phyloP scores from a whole-genome alignment of 2,797 vertebrate species.

The Iguana delicatissima region DNA sequence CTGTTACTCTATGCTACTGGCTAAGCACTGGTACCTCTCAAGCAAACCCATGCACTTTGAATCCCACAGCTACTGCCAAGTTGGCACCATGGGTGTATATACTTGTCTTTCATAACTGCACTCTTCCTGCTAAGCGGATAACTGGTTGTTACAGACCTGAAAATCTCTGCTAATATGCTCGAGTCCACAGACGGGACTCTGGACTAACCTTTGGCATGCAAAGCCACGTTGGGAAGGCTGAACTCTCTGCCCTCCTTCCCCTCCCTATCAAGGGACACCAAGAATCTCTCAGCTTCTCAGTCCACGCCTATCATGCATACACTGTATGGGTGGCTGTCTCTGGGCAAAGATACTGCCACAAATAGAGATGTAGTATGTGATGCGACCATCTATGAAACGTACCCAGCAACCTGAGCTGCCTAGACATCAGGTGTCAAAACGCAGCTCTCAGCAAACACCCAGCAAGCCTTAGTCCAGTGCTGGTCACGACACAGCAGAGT shows the following conservation, averaged over 20 bases:
- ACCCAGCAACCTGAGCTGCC: not conserved
- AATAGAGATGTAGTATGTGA: conserved; percentile 15
- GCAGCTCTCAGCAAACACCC: not conserved
- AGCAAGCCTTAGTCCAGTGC: not conserved
- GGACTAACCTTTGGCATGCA: conserved; percentile 29
- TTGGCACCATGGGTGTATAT: not conserved
- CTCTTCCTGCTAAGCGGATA: not conserved
- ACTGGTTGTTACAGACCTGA: not conserved
- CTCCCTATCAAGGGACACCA: not conserved
- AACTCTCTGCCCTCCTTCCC: not conserved
- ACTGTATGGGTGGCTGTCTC: not conserved
- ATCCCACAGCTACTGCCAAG: not conserved
- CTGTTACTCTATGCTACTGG: not conserved
- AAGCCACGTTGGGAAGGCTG: conserved; percentile 1
- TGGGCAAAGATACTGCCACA: not conserved
- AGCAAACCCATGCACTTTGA: not conserved
- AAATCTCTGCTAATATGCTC: not conserved
- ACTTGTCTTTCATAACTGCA: not conserved
- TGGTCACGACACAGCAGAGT: not conserved
- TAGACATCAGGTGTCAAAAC: not conserved
- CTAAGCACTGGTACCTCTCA: not conserved
- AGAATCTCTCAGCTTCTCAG: not conserved
- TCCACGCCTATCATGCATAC: fast-evolving
- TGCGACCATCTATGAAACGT: not conserved
- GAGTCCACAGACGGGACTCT: conserved; percentile 3